Base-by-base conservation (phyloP, 2,113 vertebrate species). In the Neotragus moschatus region DNA sequence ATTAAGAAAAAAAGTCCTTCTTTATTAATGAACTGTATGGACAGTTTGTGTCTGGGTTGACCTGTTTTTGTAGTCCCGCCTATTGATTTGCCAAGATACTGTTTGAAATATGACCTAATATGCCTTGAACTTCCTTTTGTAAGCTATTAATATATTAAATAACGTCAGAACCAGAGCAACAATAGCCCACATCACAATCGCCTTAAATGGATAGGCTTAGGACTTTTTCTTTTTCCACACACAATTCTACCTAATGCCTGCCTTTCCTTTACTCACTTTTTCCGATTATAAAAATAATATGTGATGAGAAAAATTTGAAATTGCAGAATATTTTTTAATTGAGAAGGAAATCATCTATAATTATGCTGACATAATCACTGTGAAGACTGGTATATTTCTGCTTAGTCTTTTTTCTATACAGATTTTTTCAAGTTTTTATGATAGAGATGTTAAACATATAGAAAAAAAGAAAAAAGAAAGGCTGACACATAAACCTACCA, bases 81-180 rank as follows among this genome's bases (percentile, higher is more conserved):
- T 58, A 16, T 63, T 61, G 75, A 39, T 88, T 93, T 97, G 96
- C 85, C 91, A 97, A 84, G 70, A 91, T 84, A 49, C 39, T 94
- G 30, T 92, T 90, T 94, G 61, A 97, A 91, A 96, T 88, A 84
- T 92, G 77, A 93, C 23, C 90, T 97, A 85, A 84, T 86, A 56
- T 93, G 23, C 61, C 17, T 90, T 61, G 23, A 88, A 82, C 58
- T 97, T 92, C 89, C 79, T 94, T 89, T 95, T 82, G 70, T 56
- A 92, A 94, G 30, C n/a, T 88, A n/a, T 85, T 96, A 51, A 55
- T 70, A 53, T 88, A n/a, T 96, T 81, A 45, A 96, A 70, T 92
- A 88, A 58, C 1, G 1, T 92, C 75, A 92, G 47, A 87, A 85
- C 66, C 81, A 85, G 81, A 96, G 61, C 49, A 92, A 87, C n/a